These are phyloP conservation scores for Philopedon plagiatum DNA, from an alignment of 2,888 invertebrate species.

Conservation along the genomic window DNA sequence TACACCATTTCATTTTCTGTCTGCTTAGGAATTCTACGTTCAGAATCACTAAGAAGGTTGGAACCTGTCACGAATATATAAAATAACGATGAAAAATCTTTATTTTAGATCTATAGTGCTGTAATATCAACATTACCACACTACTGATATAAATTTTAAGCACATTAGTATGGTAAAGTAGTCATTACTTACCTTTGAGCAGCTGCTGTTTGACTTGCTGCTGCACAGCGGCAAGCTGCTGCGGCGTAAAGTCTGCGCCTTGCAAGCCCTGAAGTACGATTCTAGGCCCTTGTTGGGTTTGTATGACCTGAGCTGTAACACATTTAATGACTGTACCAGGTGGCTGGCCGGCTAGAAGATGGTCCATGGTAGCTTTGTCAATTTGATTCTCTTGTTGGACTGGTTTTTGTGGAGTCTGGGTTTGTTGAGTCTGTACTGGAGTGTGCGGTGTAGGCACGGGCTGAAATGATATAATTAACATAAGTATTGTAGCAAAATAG, in stretches of 20 bases:
- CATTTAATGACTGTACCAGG: conserved; percentile 90
- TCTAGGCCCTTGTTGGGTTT: conserved; percentile 87
- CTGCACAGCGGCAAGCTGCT: conserved; percentile 86
- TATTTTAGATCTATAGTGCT: too few relatives aligned
- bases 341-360: conserved; percentile 83
- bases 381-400: conserved; percentile 50
- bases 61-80: too few relatives aligned
- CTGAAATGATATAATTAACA: not conserved
- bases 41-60: too few relatives aligned
- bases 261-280: conserved; percentile 89
- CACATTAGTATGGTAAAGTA: too few relatives aligned
- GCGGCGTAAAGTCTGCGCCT: conserved; percentile 85
- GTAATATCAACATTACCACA: too few relatives aligned
- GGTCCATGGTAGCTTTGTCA: conserved; percentile 75
- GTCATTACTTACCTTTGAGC: conserved; percentile 80
- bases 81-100: too few relatives aligned
- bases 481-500: too few relatives aligned
- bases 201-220: conserved; percentile 92
- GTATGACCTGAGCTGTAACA: conserved; percentile 89
- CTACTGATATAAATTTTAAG: too few relatives aligned
- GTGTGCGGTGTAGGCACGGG: conserved; percentile 14
- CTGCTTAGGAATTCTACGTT: too few relatives aligned
- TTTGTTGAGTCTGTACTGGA: conserved; percentile 20
- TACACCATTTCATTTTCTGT: too few relatives aligned
- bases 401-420: conserved; percentile 38